Percentiles rank a stretch among this genome's conserved stretches.
These are phyloP conservation scores for Xylocampa areola DNA, from an alignment of 2,888 invertebrate species.

Conservation along the genomic window DNA sequence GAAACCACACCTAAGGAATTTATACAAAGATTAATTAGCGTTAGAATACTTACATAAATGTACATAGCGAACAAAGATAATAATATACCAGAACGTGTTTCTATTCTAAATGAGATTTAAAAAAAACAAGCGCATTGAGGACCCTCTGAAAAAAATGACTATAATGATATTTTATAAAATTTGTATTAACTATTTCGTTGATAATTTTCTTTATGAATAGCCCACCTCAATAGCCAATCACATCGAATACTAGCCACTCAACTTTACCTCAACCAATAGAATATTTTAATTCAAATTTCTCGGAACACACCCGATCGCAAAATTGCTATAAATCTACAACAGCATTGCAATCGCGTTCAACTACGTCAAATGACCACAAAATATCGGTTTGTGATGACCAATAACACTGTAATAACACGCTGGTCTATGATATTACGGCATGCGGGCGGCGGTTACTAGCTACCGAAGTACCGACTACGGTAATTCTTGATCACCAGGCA, in stretches of 20 bases:
- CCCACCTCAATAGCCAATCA: constrained; percentile 6
- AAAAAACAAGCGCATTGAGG: too few species aligned
- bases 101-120: not conserved
- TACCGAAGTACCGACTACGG: constrained; percentile 62
- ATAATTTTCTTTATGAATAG: too few species aligned
- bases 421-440: constrained; percentile 55
- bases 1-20: constrained; percentile 40
- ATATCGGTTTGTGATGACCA: constrained; percentile 70
- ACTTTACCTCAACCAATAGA: constrained; percentile 21
- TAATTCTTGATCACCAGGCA: constrained; percentile 55
- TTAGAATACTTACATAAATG: not conserved
- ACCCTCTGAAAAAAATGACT: not conserved
- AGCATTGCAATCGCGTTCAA: constrained; percentile 56
- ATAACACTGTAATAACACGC: constrained; percentile 65
- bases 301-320: constrained; percentile 40
- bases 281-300: constrained; percentile 39
- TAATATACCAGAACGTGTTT: too few species aligned
- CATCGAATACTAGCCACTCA: constrained; percentile 21
- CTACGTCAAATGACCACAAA: constrained; percentile 74
- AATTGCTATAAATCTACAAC: constrained; percentile 64
- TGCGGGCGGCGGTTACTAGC: constrained; percentile 57
- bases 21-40: constrained; percentile 27
- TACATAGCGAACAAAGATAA: not conserved
- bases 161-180: not conserved
- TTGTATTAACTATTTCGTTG: too few species aligned